phyloP scores from a whole-genome alignment of 1,140 invertebrate species.

The Nasonia longicornis region DNA sequence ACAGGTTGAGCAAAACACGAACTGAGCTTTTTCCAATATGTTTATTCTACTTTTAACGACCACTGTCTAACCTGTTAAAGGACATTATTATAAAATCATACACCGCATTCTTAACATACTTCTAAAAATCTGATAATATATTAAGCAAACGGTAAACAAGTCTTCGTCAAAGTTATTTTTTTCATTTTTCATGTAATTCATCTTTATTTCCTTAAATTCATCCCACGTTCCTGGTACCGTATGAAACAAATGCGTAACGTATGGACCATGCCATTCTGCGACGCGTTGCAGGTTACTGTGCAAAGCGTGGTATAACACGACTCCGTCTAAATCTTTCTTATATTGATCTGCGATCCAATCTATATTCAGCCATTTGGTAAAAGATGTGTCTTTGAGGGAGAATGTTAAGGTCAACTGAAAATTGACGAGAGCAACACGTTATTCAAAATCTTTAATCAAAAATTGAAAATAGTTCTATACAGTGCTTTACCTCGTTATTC shows the following conservation, averaged over 20 bases:
- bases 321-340: conserved; percentile 9
- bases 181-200: neutral
- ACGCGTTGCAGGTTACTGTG: neutral
- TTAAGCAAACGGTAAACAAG: conserved; percentile 8
- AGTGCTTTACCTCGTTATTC: conserved; percentile 4
- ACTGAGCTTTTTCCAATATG: no score
- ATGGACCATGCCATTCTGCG: neutral
- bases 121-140: conserved; percentile 27
- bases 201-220: neutral
- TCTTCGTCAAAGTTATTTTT: conserved; percentile 10
- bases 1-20: no score
- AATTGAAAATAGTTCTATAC: neutral
- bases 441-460: neutral
- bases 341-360: conserved; percentile 3
- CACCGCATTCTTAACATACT: neutral
- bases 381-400: neutral
- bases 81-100: neutral
- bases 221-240: neutral
- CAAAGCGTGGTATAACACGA: neutral
- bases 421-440: neutral
- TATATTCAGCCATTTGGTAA: conserved; percentile 9
- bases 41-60: no score
- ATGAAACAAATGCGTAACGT: neutral
- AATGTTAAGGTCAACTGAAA: conserved; percentile 18
- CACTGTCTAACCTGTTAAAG: no score